Conservation (phyloP, 2,113 vertebrate genomes). For the Eulemur rufifrons region DNA sequence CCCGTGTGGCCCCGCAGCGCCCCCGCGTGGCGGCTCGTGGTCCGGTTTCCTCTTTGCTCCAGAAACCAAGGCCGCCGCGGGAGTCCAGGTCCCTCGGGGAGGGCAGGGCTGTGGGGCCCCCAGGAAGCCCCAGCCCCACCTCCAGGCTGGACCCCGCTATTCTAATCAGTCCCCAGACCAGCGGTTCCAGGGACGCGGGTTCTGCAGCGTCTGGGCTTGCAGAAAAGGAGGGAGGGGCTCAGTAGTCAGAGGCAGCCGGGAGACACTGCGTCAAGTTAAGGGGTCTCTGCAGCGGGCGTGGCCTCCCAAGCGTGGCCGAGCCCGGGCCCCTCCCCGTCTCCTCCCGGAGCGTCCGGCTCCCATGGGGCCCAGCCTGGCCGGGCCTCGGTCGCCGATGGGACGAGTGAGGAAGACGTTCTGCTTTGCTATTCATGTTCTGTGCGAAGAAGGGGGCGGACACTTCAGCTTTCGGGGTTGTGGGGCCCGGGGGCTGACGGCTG, state of each 20-base stretch:
- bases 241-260: background rate
- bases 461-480: no score
- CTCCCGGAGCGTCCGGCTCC: rapidly evolving
- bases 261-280: background rate
- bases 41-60: background rate
- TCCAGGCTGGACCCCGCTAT: no score
- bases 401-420: background rate
- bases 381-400: background rate
- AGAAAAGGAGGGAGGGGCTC: background rate
- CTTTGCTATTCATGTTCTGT: background rate
- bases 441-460: background rate
- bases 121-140: background rate
- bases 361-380: background rate
- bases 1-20: background rate
- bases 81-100: background rate
- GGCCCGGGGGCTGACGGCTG: background rate
- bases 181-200: rapidly evolving
- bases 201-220: background rate
- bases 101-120: rapidly evolving
- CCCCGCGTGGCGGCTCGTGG: background rate
- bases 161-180: no score
- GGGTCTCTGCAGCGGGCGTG: background rate
- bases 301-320: background rate
- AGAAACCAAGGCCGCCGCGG: background rate
- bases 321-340: background rate